These are phyloP conservation scores for Pristionchus mayeri DNA, from an alignment of 2,888 invertebrate species.

Conservation along the genomic window DNA sequence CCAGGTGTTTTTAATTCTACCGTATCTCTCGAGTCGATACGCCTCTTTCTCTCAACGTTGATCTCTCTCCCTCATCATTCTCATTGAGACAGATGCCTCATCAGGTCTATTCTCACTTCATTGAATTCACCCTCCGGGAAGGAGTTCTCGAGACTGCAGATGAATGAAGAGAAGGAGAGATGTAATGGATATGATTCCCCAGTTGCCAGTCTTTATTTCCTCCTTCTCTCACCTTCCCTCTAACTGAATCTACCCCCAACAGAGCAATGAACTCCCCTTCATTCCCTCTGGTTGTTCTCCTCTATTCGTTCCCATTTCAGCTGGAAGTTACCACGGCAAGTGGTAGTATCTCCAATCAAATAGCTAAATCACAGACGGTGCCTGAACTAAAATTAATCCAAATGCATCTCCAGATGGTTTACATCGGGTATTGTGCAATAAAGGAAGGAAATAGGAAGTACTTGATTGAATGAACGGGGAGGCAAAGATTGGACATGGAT, in stretches of 20 bases:
- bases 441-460: neutral
- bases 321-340: neutral
- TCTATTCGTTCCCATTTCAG: neutral
- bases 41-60: neutral
- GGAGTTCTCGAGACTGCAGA: too few species aligned
- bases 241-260: too few species aligned
- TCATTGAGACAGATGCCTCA: too few species aligned
- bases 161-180: too few species aligned
- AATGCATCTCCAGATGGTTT: neutral
- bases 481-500: neutral
- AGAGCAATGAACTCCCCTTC: neutral
- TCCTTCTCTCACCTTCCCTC: neutral
- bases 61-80: neutral
- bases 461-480: neutral
- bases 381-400: neutral
- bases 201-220: neutral
- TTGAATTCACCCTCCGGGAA: too few species aligned
- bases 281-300: neutral
- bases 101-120: too few species aligned
- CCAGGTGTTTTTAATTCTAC: slow-evolving; percentile 26
- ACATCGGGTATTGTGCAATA: neutral
- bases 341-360: too few species aligned
- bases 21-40: neutral
- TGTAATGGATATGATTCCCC: neutral
- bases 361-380: neutral